Evolutionary conservation across 1,140 invertebrate species (phyloP), one percentile per base, ranked within the genome.

Genomic region (Gryon sp.): DNA sequence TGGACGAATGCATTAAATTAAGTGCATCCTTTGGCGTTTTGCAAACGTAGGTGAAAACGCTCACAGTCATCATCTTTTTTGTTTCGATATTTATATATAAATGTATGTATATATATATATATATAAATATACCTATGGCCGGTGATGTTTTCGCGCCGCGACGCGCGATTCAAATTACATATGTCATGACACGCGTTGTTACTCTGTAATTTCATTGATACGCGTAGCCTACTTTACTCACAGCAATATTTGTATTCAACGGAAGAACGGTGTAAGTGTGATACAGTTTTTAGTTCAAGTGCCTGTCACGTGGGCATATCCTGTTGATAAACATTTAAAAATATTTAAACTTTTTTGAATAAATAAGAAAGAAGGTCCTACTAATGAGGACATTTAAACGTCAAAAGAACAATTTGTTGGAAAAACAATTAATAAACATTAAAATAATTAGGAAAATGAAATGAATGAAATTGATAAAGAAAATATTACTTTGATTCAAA

Each of bases 1-100:
- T 63, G 45, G 45, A 72, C 52, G 55, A 68, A 45, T 77, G 57
- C 73, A 77, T 76, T 76, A 59, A 76, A 76, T 79, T 78, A 74
- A 78, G 62, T 57, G 72, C 76, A 68, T 74, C 70, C 70, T 78
- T 41, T 43, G 59, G 24, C 50, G 65, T 18, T 34, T 36, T 16
- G 19, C 12, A 43, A 55, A 69, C 52, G 53, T 69, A 46, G 53
- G 53, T 52, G 45, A 60, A 60, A 69, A 69, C 63, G 40, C 26
- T 32, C 26, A 24, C 46, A 48, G 12, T 53, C 41, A 15, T 41
- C 12, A 11, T 15, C 9, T 28, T 26, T 43, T 68, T 55, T 28
- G 2, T 53, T 30, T 52, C 34, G 36, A 50, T 32, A 9, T n/a
- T 9, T 28, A 9, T 28, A 4, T 28, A 9, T 3, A n/a, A n/a